Evolutionary conservation across 2,797 vertebrate species (phyloP).

Genomic region (Rhabdomys pumilio): DNA sequence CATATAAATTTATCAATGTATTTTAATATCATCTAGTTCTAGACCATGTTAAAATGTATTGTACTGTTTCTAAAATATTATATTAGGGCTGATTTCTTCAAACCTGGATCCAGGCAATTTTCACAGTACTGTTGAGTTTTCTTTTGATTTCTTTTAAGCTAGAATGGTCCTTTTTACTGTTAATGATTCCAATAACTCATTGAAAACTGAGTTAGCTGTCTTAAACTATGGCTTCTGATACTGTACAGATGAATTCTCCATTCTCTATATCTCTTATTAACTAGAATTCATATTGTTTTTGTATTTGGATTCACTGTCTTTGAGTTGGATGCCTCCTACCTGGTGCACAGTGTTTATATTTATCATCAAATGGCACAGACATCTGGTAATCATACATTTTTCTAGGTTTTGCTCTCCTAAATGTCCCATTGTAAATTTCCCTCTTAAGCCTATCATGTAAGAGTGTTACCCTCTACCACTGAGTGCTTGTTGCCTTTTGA

Average conservation of each 20-base stretch:
- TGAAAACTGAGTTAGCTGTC: slow-evolving; percentile 35
- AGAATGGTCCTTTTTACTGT: background rate
- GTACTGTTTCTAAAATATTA: slow-evolving; percentile 39
- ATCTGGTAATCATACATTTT: background rate
- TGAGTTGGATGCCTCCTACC: background rate
- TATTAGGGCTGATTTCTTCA: slow-evolving; percentile 7
- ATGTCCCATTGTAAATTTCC: background rate
- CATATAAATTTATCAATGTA: background rate
- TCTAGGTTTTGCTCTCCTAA: background rate
- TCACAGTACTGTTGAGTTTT: background rate
- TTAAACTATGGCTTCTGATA: background rate
- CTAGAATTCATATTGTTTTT: background rate
- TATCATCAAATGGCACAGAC: background rate
- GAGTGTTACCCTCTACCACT: background rate
- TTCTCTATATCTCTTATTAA: slow-evolving; percentile 24
- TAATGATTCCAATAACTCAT: background rate
- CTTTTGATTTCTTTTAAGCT: slow-evolving; percentile 28
- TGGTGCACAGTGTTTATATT: background rate
- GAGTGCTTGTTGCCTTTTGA: background rate
- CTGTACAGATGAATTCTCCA: background rate
- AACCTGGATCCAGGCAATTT: background rate
- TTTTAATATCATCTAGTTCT: slow-evolving; percentile 38
- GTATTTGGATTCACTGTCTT: background rate
- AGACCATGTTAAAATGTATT: background rate
- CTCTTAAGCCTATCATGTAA: background rate